Percentiles rank a stretch among this genome's conserved stretches.
These are phyloP conservation scores for Sinosuthora webbiana DNA, from an alignment of 2,113 vertebrate genomes.

Conservation along the genomic window DNA sequence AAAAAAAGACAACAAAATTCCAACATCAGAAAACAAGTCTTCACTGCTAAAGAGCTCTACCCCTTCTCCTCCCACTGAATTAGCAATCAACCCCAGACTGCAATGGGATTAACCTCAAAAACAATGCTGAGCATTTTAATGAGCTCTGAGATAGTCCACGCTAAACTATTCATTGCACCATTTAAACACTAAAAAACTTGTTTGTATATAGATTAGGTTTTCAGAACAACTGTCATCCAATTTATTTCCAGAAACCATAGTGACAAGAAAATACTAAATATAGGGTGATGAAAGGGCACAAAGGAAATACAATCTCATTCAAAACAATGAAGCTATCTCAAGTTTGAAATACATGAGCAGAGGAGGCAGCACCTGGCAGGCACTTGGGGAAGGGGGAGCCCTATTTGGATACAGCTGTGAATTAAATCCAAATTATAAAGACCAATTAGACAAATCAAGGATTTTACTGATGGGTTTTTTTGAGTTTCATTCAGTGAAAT, in stretches of 20 bases:
- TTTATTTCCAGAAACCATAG: slow-evolving; percentile 2
- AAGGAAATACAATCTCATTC: not conserved
- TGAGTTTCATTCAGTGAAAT: not conserved
- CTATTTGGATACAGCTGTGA: not conserved
- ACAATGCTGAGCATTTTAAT: not conserved
- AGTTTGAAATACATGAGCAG: not conserved
- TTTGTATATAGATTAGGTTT: not conserved
- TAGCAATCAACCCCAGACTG: not conserved
- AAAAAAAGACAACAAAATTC: not conserved
- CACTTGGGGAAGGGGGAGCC: not conserved
- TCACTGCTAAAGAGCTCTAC: not conserved
- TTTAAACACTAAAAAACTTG: not conserved
- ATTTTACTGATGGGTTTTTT: not conserved
- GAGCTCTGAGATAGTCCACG: not conserved
- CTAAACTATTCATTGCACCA: not conserved
- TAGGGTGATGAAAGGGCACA: not conserved
- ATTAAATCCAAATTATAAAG: not conserved
- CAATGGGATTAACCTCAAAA: not conserved
- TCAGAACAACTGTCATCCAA: not conserved
- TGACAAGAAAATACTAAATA: not conserved
- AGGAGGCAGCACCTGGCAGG: not conserved
- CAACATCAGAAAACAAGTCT: not conserved
- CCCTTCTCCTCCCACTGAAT: not conserved
- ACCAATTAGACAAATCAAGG: not conserved
- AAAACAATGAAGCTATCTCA: not conserved